phyloP scores from a whole-genome alignment of 2,888 invertebrate genomes.

The Watsonalla binaria region DNA sequence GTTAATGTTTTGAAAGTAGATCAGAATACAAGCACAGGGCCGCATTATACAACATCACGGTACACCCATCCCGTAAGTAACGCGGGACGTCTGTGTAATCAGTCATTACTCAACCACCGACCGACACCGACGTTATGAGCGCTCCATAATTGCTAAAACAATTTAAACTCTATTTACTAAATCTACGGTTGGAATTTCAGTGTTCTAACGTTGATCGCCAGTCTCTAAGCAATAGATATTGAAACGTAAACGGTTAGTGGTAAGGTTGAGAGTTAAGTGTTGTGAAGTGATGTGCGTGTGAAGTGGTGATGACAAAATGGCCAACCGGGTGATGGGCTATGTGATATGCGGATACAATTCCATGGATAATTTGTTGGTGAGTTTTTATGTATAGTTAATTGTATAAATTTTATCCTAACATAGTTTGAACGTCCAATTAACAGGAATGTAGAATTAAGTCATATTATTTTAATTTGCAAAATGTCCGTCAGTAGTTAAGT shows the following conservation, averaged over 20 bases:
- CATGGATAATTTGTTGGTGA: slow-evolving; percentile 78
- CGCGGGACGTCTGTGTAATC: not conserved
- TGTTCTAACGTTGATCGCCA: not conserved
- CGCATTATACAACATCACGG: not conserved
- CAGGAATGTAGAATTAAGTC: no score
- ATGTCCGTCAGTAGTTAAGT: no score
- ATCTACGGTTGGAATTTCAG: not conserved
- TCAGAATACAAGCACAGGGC: not conserved
- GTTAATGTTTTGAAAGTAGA: not conserved
- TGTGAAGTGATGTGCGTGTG: slow-evolving; percentile 19
- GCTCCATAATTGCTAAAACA: not conserved
- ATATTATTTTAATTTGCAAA: no score
- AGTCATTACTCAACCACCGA: not conserved
- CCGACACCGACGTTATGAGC: not conserved
- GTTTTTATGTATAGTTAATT: slow-evolving; percentile 17
- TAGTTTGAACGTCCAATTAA: no score
- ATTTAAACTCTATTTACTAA: not conserved
- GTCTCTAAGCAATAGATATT: not conserved
- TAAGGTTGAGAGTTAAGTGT: not conserved
- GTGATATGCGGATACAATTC: slow-evolving; percentile 80
- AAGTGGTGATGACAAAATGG: slow-evolving; percentile 45
- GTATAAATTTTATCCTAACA: no score
- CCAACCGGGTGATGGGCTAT: slow-evolving; percentile 76
- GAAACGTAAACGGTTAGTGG: not conserved
- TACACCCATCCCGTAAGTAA: not conserved